Conservation (phyloP, 2,888 invertebrate species). For the Meandrusa payeni region DNA sequence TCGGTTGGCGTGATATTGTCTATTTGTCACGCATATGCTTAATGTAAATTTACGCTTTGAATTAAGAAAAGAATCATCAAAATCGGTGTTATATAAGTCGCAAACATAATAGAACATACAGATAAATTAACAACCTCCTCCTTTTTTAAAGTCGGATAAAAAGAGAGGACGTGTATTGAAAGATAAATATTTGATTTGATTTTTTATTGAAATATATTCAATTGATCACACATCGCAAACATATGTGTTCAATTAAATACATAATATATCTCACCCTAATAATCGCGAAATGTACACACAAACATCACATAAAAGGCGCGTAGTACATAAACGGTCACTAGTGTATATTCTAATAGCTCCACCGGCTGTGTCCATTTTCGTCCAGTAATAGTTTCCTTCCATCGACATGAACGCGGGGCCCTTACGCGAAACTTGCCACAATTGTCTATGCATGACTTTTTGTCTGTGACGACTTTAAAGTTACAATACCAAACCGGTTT, state of each 20-base stretch:
- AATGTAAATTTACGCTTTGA: no score
- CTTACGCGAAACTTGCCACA: conserved; percentile 52
- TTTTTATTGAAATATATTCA: background rate
- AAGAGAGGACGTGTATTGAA: no score
- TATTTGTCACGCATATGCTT: no score
- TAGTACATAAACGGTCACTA: conserved; percentile 40
- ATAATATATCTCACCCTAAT: background rate
- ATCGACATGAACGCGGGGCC: conserved; percentile 43
- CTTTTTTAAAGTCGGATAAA: no score
- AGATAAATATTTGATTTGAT: no score
- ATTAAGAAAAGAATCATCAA: no score
- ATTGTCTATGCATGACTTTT: conserved; percentile 69
- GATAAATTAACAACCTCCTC: no score
- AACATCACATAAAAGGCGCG: conserved; percentile 18
- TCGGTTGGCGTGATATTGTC: no score
- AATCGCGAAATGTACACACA: background rate
- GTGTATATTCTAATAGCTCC: conserved; percentile 43
- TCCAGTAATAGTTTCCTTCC: conserved; percentile 69
- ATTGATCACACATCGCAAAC: background rate
- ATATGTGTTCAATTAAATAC: background rate
- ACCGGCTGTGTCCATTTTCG: conserved; percentile 63
- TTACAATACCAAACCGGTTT: conserved; percentile 66
- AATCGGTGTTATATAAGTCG: no score
- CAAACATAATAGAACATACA: no score
- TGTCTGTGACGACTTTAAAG: conserved; percentile 65